A percentile compares a stretch with the other conserved stretches of the same genome.
Conservation (phyloP, 2,888 invertebrate species). For the Rhingia campestris region DNA sequence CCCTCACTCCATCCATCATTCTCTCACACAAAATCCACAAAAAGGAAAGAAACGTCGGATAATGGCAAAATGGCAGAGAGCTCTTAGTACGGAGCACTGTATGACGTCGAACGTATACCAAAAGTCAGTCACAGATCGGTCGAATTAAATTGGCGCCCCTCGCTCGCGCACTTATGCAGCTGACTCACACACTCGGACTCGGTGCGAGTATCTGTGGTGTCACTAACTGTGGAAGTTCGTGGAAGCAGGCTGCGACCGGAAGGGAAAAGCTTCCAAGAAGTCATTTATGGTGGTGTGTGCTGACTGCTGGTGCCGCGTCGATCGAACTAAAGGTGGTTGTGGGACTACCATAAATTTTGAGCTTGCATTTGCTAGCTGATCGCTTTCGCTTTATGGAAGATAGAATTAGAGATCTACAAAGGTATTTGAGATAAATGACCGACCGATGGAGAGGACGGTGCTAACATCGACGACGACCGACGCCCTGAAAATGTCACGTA, state of each 20-base stretch:
- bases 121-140: slow-evolving; percentile 58
- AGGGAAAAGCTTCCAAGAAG: slow-evolving; percentile 67
- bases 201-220: slow-evolving; percentile 25
- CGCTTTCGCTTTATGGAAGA: slow-evolving; percentile 39
- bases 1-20: slow-evolving; percentile 59
- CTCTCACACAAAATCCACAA: slow-evolving; percentile 44
- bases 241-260: slow-evolving; percentile 46
- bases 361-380: slow-evolving; percentile 48
- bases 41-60: slow-evolving; percentile 66
- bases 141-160: slow-evolving; percentile 48
- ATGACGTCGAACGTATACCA: slow-evolving; percentile 16
- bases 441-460: background rate
- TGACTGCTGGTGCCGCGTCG: slow-evolving; percentile 30
- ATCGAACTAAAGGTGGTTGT: slow-evolving; percentile 39
- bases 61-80: slow-evolving; percentile 36
- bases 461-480: background rate
- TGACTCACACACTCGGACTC: slow-evolving; percentile 58
- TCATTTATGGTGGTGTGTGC: slow-evolving; percentile 20
- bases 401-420: slow-evolving; percentile 29
- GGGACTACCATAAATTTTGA: slow-evolving; percentile 31
- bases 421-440: slow-evolving; percentile 22
- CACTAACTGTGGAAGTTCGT: slow-evolving; percentile 31
- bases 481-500: slow-evolving; percentile 36
- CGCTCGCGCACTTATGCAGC: slow-evolving; percentile 19
- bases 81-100: background rate